phyloP scores from a whole-genome alignment of 2,888 invertebrate genomes.

The Hydriomena furcata region DNA sequence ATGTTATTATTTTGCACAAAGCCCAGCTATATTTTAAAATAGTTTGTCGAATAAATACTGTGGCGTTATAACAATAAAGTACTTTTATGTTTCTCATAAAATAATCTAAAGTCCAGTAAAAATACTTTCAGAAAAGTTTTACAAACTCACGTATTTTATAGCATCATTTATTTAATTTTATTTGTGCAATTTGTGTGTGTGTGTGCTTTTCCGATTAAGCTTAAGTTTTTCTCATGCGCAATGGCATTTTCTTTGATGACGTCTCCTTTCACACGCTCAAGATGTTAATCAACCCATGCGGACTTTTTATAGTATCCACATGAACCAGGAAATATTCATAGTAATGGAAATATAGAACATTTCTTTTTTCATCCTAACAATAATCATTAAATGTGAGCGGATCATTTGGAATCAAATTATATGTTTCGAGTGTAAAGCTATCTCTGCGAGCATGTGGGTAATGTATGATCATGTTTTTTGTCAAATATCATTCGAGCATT shows the following conservation, averaged over 20 bases:
- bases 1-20: conserved; percentile 31
- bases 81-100: conserved; percentile 10
- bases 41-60: conserved; percentile 23
- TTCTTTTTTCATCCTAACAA: conserved; percentile 39
- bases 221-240: conserved; percentile 44
- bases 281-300: conserved; percentile 59
- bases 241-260: conserved; percentile 50
- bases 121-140: conserved; percentile 1
- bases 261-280: conserved; percentile 66
- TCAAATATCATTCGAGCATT: conserved; percentile 28
- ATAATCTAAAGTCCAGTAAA: conserved; percentile 7
- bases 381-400: conserved; percentile 37
- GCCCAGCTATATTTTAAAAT: conserved; percentile 22
- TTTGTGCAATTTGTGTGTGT: conserved; percentile 11
- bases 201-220: conserved; percentile 35
- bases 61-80: conserved; percentile 23
- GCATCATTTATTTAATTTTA: no score
- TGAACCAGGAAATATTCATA: conserved; percentile 58
- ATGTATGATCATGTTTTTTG: conserved; percentile 14
- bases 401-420: conserved; percentile 27
- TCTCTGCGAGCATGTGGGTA: conserved; percentile 1
- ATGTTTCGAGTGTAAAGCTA: conserved; percentile 15
- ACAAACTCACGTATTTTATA: no score
- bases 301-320: conserved; percentile 56
- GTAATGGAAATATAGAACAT: conserved; percentile 40